phyloP scores from a whole-genome alignment of 2,797 vertebrate species.

The Tenualosa thibaudeaui region DNA sequence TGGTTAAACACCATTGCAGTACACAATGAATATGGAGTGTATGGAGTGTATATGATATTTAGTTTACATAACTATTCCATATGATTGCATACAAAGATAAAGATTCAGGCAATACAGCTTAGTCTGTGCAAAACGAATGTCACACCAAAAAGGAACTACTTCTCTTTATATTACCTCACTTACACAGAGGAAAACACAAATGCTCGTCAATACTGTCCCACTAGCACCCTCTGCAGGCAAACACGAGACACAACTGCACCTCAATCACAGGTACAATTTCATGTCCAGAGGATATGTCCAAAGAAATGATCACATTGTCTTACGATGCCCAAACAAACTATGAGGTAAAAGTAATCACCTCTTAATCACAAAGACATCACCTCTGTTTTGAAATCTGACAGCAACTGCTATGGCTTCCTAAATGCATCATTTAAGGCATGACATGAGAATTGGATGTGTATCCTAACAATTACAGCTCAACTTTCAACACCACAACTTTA shows the following conservation, averaged over 20 bases:
- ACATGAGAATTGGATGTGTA: background rate
- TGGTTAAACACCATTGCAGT: background rate
- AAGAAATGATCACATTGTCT: background rate
- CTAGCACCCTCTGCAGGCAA: constrained; percentile 5
- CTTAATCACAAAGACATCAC: background rate
- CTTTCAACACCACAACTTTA: background rate
- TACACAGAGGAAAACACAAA: background rate
- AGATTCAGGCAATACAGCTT: background rate
- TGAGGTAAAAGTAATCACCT: background rate
- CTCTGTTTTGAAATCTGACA: background rate
- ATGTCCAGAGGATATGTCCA: background rate
- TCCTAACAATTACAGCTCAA: background rate
- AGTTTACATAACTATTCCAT: background rate
- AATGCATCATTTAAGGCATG: background rate
- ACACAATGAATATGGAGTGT: background rate
- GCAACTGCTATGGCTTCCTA: background rate
- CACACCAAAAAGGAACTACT: background rate
- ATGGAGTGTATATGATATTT: background rate
- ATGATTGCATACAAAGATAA: background rate
- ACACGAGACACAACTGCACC: background rate
- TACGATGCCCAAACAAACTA: background rate
- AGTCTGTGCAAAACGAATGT: background rate
- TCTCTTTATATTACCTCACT: background rate
- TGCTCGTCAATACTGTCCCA: background rate
- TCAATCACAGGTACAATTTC: background rate